Base-by-base conservation (phyloP, 1,140 invertebrate species). In the Lepidurus packardi region DNA sequence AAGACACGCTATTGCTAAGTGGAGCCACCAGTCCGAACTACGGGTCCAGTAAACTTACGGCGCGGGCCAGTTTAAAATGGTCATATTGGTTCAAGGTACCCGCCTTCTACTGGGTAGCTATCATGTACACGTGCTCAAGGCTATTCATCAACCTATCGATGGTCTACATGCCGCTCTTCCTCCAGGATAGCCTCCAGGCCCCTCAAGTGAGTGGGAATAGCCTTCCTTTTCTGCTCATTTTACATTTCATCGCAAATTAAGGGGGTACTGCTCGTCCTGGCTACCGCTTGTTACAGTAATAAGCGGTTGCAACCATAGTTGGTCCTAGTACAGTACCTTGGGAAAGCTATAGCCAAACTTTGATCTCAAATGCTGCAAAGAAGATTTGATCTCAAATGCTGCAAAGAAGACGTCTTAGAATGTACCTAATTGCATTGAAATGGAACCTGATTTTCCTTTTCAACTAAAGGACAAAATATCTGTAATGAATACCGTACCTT, bases 91-190 rank as follows among this genome's bases (percentile, higher is more conserved):
- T 80, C 73, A 47, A 77, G 43, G 53, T 78, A 44, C 74, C 76
- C 45, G 43, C 77, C 43, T 80, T 80, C 73, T 80, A 80, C 77
- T 7, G 47, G 43, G 79, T 80, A 78, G 34, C 21, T 78, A 47
- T n/a, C 1, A 86, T 97, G 73, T 98, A 98, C 83, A 97, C 96
- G 93, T 89, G 90, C 42, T 93, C 95, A 11, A 87, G 96, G 82
- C 85, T 98, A 47, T 94, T 93, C 84, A 91, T 95, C 10, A 98
- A 98, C 87, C 86, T 97, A 47, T 91, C 92, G 25, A 95, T 98
- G 87, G 91, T 95, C 25, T 94, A 97, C 82, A 89, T 97, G 76
- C 94, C 96, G 1, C 86, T 98, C 76, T 98, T 97, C 85, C 87
- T 98, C 13, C 93, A 95, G 83, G 90, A 92, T 79, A 91, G 91